Evolutionary conservation across 1,140 invertebrate species (phyloP).

Genomic region (Agrilus planipennis): DNA sequence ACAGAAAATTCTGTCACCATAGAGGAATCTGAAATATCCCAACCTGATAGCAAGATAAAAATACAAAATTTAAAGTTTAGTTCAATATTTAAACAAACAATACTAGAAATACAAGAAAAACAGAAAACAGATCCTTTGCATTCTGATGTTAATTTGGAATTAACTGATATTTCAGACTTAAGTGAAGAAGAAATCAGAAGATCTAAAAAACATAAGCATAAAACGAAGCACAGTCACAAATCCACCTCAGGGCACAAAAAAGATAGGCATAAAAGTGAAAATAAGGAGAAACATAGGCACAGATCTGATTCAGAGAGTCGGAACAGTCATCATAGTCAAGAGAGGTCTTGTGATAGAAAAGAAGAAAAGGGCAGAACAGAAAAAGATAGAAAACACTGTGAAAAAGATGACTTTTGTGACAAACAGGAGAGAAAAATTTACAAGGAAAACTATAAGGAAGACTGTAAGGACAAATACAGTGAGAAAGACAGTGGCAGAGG

Average conservation of each 20-base stretch:
- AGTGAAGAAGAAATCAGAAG: not conserved
- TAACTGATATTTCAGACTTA: not conserved
- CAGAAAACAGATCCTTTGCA: constrained; percentile 7
- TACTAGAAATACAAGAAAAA: constrained; percentile 10
- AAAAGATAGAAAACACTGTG: not conserved
- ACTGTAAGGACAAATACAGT: constrained; percentile 31
- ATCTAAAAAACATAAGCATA: constrained; percentile 11
- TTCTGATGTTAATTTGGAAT: not conserved
- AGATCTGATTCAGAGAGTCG: constrained; percentile 9
- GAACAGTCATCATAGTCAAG: constrained; percentile 18
- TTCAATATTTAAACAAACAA: constrained; percentile 10
- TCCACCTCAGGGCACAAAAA: not conserved
- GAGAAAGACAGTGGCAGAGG: constrained; percentile 28
- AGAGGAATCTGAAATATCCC: constrained; percentile 3
- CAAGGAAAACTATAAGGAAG: constrained; percentile 13
- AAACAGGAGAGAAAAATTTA: not conserved
- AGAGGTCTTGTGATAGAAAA: not conserved
- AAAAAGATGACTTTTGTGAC: not conserved
- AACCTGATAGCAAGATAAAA: constrained; percentile 7
- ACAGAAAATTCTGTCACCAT: constrained; percentile 6
- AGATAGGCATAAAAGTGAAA: constrained; percentile 10
- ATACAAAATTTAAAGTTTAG: constrained; percentile 11
- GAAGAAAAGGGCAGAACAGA: constrained; percentile 6
- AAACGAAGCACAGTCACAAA: constrained; percentile 8
- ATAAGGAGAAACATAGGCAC: constrained; percentile 33